Base-by-base conservation (phyloP, 2,113 vertebrate genomes). In the Lutjanus erythropterus region DNA sequence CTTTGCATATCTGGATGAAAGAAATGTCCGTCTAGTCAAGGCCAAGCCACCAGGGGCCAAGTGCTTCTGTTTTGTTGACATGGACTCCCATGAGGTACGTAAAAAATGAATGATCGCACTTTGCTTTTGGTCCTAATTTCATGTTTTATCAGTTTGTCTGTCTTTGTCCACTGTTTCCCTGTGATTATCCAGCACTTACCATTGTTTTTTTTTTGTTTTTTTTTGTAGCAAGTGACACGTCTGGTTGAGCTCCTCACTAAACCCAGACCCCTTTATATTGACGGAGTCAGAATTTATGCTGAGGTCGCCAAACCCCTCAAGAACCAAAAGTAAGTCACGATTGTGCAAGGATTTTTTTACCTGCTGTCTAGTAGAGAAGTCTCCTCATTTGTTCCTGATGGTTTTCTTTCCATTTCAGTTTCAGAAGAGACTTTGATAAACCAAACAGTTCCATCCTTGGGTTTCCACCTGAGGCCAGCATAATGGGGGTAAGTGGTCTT, bases 21-120 rank as follows among this genome's bases (percentile, higher is more conserved):
- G 97, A 87, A 98, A 96, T 0, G 96, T 99, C 55, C 97, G 98
- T 21, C 95, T 99, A 39, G 97, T 99, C 87, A 98, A 97, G 93
- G 97, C 96, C 78, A 98, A 97, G 83, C 95, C 67, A 75, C 95
- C 85, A 89, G 96, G 96, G 87, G 95, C 87, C 88, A 98, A 93
- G 93, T 97, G 90, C 96, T 98, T 67, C 95, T 96, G 97, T 94
- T 99, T 99, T 92, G 97, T 99, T 23, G 98, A 99, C 49, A 96
- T 99, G 86, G 98, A 98, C 37, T 98, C 97, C 7, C 97, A 99
- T 27, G 96, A 97, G 92, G 98, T 99, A 85, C 1, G 4, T 33
- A 15, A 39, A 61, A 60, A 7, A 35, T 44, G 12, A 9, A 55
- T 9, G 2, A 56, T 23, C 35, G 29, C 49, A 50, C 6, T 75